Evolutionary conservation across 2,888 invertebrate genomes (phyloP), one percentile per base, ranked within the genome.

Genomic region (Megaustenia siamemsis): DNA sequence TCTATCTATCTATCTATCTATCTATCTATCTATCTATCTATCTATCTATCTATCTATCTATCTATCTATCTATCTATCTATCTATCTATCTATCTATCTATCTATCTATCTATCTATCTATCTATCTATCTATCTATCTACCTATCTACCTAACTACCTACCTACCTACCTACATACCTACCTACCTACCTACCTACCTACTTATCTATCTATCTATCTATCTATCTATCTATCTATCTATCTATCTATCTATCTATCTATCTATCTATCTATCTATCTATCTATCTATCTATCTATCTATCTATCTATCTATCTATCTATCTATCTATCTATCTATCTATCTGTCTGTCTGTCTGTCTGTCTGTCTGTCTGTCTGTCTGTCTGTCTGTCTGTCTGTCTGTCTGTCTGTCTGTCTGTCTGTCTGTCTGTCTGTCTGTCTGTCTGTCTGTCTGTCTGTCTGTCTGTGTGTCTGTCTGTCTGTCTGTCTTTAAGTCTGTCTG

Each of bases 341-440:
- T n/a, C n/a, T n/a, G n/a, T n/a, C n/a, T n/a, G n/a, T n/a, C n/a
- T 63, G n/a, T 63, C 63, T 28, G n/a, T 63, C 63, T 63, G 5
- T 68, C 38, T 68, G 21, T 69, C 21, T 18, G 3, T 40, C 40
- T 69, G 1, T 69, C 35, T 69, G 0, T 40, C 40, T 69, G 24
- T 40, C 40, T 40, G 8, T 40, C 69, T 40, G 0, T 40, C 40
- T 68, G 15, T 12, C 38, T 68, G 38, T 68, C 68, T 38, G 21
- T 68, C 15, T 38, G 15, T 78, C 63, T 66, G 32, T 66, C 40
- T 78, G 21, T 43, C 0, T 78, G 35, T 78, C 63, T 78, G 15
- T 66, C 40, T 78, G 43, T 68, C 68, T 45, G 32, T 68, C 32
- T 68, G 45, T 79, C 45, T 68, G 18, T 56, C 10, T 53, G 60